Base-by-base conservation (phyloP, 2,797 vertebrate genomes). In the Zalophus californianus region DNA sequence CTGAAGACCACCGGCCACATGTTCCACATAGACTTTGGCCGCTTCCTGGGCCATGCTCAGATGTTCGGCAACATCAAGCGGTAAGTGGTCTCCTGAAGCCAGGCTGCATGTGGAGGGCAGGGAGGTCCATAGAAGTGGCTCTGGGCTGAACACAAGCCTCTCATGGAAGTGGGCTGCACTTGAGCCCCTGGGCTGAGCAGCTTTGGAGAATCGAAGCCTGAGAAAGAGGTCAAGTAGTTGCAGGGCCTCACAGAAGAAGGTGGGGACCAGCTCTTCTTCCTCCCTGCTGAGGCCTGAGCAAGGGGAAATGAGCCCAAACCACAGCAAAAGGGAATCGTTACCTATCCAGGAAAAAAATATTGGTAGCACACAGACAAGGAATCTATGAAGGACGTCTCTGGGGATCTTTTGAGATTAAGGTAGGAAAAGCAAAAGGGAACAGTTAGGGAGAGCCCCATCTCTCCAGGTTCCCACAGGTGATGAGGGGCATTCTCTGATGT, bases 51-150 rank as follows among this genome's bases (percentile, higher is more conserved):
- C 90, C 99, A 99, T 0, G 99, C 99, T 0, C 99, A 99, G 98
- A 99, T 99, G 99, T 99, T 99, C 0, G 99, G 99, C 48, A 99
- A 99, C 98, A 99, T 99, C 98, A 99, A 99, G 97, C 98, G 99
- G 99, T 99, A 96, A 99, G 98, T 66, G 62, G 38, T 0, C 0
- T 64, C 48, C 48, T 3, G 56, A 73, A 50, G 52, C 82, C 73
- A 82, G n/a, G 15, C 3, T 29, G 35, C 35, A 7, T 21, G 8
- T 50, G 52, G n/a, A 7, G 23, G 70, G 16, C 5, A 0, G 4
- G 23, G 75, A 41, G n/a, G 27, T 41, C 62, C 32, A 50, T 15
- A 29, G 56, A 77, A 41, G 2, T 9, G 48, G 68, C 18, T 88
- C 75, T 4, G 52, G 52, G 54, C 44, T 60, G 54, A 75, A 38